Conservation (phyloP, 1,140 invertebrate genomes). For the Musca vetustissima region DNA sequence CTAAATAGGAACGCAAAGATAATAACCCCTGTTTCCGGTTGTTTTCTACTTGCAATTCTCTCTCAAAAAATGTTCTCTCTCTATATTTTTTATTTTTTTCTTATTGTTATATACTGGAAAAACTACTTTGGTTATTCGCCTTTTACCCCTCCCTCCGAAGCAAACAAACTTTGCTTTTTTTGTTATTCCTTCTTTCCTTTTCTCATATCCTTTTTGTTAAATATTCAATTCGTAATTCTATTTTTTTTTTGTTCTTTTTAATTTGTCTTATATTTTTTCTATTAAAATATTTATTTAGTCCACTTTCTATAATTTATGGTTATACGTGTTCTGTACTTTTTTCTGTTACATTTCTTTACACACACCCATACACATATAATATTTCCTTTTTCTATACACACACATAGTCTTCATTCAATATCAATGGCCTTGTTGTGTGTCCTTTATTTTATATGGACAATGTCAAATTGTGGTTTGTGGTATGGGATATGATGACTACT, state of each 20-base stretch:
- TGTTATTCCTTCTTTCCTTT: background rate
- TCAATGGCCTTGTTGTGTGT: conserved; percentile 19
- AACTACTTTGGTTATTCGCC: background rate
- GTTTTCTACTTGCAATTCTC: background rate
- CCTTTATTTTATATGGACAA: conserved; percentile 10
- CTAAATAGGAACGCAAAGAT: background rate
- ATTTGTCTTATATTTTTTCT: background rate
- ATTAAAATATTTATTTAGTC: conserved; percentile 19
- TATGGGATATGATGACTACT: too few species aligned
- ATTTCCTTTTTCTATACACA: too few species aligned
- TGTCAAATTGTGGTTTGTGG: conserved; percentile 11
- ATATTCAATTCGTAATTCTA: background rate
- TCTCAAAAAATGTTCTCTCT: background rate
- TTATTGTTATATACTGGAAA: too few species aligned
- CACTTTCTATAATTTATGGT: conserved; percentile 19
- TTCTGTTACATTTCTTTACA: background rate
- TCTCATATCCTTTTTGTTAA: too few species aligned
- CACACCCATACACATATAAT: too few species aligned
- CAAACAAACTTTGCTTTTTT: background rate
- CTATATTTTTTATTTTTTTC: too few species aligned
- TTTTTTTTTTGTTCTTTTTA: conserved; percentile 5
- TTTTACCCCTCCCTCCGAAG: background rate
- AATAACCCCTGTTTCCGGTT: conserved; percentile 16
- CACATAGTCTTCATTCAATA: background rate
- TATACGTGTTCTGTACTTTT: background rate